These are phyloP conservation scores for Drosophila nigricruria DNA, from an alignment of 2,888 invertebrate genomes.

Conservation along the genomic window DNA sequence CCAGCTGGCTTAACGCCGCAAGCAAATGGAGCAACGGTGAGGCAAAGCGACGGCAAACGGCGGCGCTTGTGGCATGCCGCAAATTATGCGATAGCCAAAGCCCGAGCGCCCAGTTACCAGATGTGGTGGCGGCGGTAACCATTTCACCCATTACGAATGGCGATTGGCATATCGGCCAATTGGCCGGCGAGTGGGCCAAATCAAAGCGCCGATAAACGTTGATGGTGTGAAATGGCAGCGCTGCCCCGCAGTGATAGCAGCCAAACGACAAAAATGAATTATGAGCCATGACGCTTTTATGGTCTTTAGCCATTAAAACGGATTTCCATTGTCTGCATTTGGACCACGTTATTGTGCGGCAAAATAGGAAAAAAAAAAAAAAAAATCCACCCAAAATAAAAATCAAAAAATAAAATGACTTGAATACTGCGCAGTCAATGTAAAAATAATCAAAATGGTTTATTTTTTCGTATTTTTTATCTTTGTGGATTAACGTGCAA, in stretches of 20 bases:
- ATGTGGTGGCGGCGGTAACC: constrained; percentile 25
- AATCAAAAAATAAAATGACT: constrained; percentile 4
- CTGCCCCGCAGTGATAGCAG: constrained; percentile 46
- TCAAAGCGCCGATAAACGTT: constrained; percentile 71
- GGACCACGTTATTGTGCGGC: constrained; percentile 35
- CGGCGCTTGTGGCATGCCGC: constrained; percentile 53
- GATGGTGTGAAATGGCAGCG: constrained; percentile 71
- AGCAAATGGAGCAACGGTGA: constrained; percentile 43
- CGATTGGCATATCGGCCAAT: constrained; percentile 66
- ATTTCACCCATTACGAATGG: constrained; percentile 59
- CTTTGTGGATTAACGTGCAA: constrained; percentile 35
- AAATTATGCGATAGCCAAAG: constrained; percentile 34
- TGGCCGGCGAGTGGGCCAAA: constrained; percentile 58
- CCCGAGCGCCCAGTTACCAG: constrained; percentile 17
- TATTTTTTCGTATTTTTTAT: constrained; percentile 16
- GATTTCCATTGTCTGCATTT: constrained; percentile 70
- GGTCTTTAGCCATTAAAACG: constrained; percentile 68
- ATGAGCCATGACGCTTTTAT: constrained; percentile 77
- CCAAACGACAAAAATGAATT: constrained; percentile 63
- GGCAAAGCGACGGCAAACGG: background rate
- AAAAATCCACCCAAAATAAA: constrained; percentile 42
- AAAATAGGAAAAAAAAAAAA: constrained; percentile 25
- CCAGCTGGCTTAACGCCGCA: constrained; percentile 36
- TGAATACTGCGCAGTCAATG: constrained; percentile 31
- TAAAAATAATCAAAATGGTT: constrained; percentile 61